Conservation (phyloP, 2,797 vertebrate species). For the Allobates femoralis region DNA sequence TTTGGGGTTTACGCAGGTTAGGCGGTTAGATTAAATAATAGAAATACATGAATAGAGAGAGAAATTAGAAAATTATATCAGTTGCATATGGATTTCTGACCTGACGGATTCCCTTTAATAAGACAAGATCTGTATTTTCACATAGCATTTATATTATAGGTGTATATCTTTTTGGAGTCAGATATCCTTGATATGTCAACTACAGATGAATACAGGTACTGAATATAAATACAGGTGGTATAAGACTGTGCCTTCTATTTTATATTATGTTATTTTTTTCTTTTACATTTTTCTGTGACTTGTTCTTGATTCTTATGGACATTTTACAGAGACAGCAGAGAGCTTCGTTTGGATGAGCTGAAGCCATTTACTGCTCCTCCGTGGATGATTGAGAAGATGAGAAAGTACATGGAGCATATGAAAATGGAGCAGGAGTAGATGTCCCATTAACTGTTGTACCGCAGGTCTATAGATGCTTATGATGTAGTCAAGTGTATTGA, state of each 20-base stretch:
- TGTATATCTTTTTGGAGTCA: conserved; percentile 94
- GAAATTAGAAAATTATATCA: too few species aligned
- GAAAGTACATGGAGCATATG: conserved; percentile 88
- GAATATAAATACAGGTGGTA: neutral
- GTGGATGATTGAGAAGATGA: conserved; percentile 97
- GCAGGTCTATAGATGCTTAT: neutral
- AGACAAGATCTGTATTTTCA: neutral
- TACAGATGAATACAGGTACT: conserved; percentile 93
- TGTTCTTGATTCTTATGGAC: neutral
- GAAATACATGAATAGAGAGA: too few species aligned
- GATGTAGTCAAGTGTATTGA: neutral
- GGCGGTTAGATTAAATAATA: too few species aligned
- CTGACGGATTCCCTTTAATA: too few species aligned
- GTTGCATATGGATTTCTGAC: too few species aligned
- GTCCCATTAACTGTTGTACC: neutral
- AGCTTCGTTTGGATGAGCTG: conserved; percentile 89
- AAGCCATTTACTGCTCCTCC: conserved; percentile 85
- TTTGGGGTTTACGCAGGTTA: too few species aligned
- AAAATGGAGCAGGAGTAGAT: conserved; percentile 78
- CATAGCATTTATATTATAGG: conserved; percentile 73
- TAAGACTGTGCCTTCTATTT: neutral
- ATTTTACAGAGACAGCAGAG: conserved; percentile 82
- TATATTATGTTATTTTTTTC: neutral
- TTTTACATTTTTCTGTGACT: neutral
- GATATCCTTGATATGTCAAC: conserved; percentile 90